Evolutionary conservation across 2,888 invertebrate genomes (phyloP).

Genomic region (Malacosoma neustria): DNA sequence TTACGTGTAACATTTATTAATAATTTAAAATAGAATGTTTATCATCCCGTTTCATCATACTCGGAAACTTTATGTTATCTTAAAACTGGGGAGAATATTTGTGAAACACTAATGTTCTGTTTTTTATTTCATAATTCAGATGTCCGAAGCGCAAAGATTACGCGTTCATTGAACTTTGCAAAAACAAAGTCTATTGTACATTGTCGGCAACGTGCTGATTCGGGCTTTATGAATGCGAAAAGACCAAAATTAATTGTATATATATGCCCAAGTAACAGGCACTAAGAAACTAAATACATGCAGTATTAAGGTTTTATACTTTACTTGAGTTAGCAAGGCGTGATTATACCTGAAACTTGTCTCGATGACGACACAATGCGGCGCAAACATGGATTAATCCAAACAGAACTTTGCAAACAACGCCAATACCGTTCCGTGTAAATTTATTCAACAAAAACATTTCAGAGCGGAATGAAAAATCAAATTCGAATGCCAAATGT

Average conservation of each 20-base stretch:
- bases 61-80: not conserved
- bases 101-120: not conserved
- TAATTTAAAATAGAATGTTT: constrained; percentile 27
- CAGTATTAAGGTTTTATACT: no score
- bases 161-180: constrained; percentile 48
- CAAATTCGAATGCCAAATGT: constrained; percentile 25
- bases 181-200: constrained; percentile 51
- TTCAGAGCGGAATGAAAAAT: constrained; percentile 23
- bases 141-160: constrained; percentile 47
- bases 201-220: constrained; percentile 37
- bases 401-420: constrained; percentile 45
- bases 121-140: constrained; percentile 16
- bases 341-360: no score
- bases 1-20: constrained; percentile 58
- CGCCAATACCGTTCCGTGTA: constrained; percentile 32
- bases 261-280: no score
- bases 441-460: constrained; percentile 36
- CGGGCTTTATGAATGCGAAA: constrained; percentile 3
- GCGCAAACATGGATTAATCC: constrained; percentile 48
- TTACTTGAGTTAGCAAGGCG: no score
- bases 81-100: no score
- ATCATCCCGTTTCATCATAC: constrained; percentile 1
- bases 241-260: no score
- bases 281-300: no score
- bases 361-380: constrained; percentile 34